Conservation (phyloP, 2,113 vertebrate species). For the Chitala chitala region DNA sequence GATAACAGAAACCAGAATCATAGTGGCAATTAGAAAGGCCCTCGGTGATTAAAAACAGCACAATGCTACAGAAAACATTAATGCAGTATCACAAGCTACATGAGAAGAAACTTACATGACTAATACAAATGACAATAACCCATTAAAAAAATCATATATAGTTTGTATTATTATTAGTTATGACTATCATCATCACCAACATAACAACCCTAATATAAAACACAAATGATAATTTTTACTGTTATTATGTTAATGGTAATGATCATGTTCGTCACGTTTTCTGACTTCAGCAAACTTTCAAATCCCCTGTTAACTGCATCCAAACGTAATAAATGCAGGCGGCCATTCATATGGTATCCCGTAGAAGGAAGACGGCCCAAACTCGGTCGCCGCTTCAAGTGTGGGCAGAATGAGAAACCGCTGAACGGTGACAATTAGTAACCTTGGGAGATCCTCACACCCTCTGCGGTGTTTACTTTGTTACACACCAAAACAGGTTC, state of each 20-base stretch:
- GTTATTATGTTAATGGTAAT: too few relatives aligned
- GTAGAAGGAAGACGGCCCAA: background rate
- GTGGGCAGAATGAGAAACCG: too few relatives aligned
- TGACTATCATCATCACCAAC: background rate
- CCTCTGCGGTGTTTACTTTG: constrained; percentile 4
- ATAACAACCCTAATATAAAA: background rate
- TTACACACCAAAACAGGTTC: constrained; percentile 10
- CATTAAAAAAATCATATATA: too few relatives aligned
- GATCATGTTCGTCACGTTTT: background rate
- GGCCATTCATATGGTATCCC: constrained; percentile 2
- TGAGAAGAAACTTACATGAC: too few relatives aligned
- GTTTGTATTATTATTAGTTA: too few relatives aligned
- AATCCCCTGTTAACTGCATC: background rate
- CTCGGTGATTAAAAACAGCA: background rate
- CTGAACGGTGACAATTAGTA: constrained; percentile 12
- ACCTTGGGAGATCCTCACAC: constrained; percentile 12
- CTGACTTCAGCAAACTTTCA: constrained; percentile 7
- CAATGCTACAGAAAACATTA: background rate
- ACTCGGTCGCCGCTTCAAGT: background rate
- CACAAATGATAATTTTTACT: too few relatives aligned
- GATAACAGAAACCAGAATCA: background rate
- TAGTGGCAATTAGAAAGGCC: background rate
- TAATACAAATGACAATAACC: too few relatives aligned
- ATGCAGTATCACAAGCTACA: too few relatives aligned
- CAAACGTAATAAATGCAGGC: background rate